These are phyloP conservation scores for Seira musarum DNA, from an alignment of 2,888 invertebrate species.

Conservation along the genomic window DNA sequence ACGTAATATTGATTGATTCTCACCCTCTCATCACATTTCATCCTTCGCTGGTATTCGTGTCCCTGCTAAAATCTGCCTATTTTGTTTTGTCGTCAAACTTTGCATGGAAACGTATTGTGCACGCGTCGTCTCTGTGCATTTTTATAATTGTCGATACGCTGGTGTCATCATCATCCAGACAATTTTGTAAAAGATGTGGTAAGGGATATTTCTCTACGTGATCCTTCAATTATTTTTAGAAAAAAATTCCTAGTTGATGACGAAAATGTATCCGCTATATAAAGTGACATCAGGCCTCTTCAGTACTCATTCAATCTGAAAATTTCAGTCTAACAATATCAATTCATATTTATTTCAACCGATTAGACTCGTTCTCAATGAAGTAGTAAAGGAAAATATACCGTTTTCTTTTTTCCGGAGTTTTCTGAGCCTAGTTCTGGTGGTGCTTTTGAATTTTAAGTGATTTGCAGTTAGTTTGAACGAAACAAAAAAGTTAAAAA, in stretches of 20 bases:
- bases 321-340: conserved; percentile 37
- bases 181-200: conserved; percentile 21
- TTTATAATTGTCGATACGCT: neutral
- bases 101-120: conserved; percentile 2
- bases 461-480: conserved; percentile 16
- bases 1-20: conserved; percentile 6
- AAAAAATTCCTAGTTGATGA: conserved; percentile 45
- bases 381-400: conserved; percentile 20
- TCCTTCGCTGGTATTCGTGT: neutral
- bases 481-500: conserved; percentile 29
- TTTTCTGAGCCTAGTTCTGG: neutral
- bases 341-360: neutral
- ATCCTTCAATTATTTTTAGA: conserved; percentile 51
- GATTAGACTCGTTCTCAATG: conserved; percentile 4
- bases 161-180: neutral
- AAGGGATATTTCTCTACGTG: conserved; percentile 17
- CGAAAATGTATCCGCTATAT: conserved; percentile 50
- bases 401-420: conserved; percentile 21
- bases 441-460: neutral
- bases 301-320: conserved; percentile 53
- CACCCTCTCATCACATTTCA: neutral
- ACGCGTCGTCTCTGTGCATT: neutral
- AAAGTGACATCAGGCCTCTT: conserved; percentile 55
- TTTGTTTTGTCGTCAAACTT: too few species aligned
- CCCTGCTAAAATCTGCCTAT: too few species aligned